These are phyloP conservation scores for Scotopteryx bipunctaria DNA, from an alignment of 2,888 invertebrate species.

Conservation along the genomic window DNA sequence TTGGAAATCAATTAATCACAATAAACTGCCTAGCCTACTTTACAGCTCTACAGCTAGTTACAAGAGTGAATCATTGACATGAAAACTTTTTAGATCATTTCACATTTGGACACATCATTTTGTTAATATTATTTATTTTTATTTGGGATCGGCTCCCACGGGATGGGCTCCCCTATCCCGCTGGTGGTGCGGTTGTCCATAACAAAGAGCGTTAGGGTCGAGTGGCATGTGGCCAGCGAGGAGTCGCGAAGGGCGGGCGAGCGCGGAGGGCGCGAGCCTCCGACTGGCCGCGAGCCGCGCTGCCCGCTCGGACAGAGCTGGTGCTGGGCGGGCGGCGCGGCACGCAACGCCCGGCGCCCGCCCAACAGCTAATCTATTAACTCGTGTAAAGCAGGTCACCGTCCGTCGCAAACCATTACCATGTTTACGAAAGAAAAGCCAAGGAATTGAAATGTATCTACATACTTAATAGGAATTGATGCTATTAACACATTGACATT, in stretches of 20 bases:
- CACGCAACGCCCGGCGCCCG: slow-evolving; percentile 53
- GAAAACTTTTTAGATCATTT: no score
- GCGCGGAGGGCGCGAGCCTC: slow-evolving; percentile 77
- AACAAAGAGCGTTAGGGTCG: slow-evolving; percentile 56
- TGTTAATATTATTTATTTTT: no score
- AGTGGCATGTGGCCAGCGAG: slow-evolving; percentile 52
- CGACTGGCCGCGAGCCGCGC: slow-evolving; percentile 61
- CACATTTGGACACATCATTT: no score
- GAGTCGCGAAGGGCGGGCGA: slow-evolving; percentile 65
- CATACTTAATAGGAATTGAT: slow-evolving; percentile 4
- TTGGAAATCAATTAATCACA: not conserved
- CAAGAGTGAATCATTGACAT: no score
- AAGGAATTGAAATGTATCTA: slow-evolving; percentile 20
- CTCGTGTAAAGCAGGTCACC: slow-evolving; percentile 72
- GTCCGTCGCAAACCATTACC: slow-evolving; percentile 49
- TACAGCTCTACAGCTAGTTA: no score
- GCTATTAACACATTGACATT: slow-evolving; percentile 42
- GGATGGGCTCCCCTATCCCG: slow-evolving; percentile 74
- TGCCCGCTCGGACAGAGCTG: slow-evolving; percentile 67
- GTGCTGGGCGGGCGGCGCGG: slow-evolving; percentile 55
- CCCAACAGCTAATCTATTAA: slow-evolving; percentile 68
- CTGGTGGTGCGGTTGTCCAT: slow-evolving; percentile 75
- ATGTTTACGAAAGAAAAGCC: slow-evolving; percentile 19
- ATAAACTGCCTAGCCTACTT: not conserved
- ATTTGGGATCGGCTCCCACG: no score